Base-by-base conservation (phyloP, 37 sponge, comb jelly and placozoan species). In the Beroe forskalii region DNA sequence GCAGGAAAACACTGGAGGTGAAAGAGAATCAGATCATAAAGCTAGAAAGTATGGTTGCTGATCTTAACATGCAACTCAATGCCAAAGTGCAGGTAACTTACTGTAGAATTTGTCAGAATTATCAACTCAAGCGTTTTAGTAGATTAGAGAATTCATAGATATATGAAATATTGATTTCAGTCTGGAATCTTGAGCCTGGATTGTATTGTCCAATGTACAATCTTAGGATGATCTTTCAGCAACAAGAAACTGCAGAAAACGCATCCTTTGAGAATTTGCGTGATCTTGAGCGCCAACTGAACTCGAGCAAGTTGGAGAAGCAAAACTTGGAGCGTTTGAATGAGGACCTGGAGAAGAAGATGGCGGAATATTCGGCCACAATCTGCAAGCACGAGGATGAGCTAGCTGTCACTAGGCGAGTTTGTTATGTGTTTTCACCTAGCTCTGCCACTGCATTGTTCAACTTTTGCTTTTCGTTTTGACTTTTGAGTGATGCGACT, bases 1-100 rank as follows among this genome's bases (percentile, higher is more conserved):
- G 3, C 66, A 63, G 66, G 66, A 63, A 63, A 63, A 63, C 66
- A 63, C 66, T 63, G 28, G 66, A 63, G 9, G 66, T 28, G 25
- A 63, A 63, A 20, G 25, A 63, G 3, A 63, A 30, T 63, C 9
- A 9, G 17, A 55, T 55, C 17, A 17, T 20, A 17, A 55, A 55
- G 17, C 60, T 55, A 17, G 60, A 55, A 55, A 55, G 17, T 55
- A 63, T 30, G 25, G 25, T 63, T 23, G 14, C 66, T 3, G n/a
- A 19, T n/a, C 66, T 63, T 3, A 8, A 20, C 20, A 30, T 30
- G 20, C 28, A 63, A 63, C 28, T 63, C 4, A 30, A 8, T 23
- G 66, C 66, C 25, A 63, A 63, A 63, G 28, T 63, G 25, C 66
- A 63, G 66, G 66, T 63, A 23, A 19, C 17, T 55, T 55, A 55